A percentile compares a stretch with the other conserved stretches of the same genome.
phyloP scores from a whole-genome alignment of 2,797 vertebrate genomes.

The Sternotherus odoratus region DNA sequence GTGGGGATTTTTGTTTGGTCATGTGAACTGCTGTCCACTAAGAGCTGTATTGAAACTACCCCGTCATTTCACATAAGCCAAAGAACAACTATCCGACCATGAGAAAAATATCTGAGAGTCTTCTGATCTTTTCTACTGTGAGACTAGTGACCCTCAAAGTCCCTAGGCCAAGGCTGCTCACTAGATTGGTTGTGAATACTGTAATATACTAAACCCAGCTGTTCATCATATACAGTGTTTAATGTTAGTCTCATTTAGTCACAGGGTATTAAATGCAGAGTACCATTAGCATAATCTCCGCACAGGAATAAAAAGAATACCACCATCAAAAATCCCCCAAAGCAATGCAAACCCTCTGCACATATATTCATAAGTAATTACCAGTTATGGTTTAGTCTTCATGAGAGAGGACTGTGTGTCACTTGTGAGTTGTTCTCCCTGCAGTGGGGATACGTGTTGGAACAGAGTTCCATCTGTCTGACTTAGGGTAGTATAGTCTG shows the following conservation, averaged over 20 bases:
- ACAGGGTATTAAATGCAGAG: neutral
- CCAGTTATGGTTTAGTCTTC: neutral
- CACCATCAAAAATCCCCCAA: neutral
- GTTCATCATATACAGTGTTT: neutral
- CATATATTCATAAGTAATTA: neutral
- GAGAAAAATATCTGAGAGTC: neutral
- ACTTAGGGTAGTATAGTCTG: neutral
- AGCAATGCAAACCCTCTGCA: neutral
- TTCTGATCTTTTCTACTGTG: neutral
- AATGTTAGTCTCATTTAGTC: neutral
- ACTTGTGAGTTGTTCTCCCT: neutral
- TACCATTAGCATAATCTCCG: conserved; percentile 11
- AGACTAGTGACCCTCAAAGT: neutral
- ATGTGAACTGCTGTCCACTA: neutral
- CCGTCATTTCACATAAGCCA: neutral
- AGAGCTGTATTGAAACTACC: neutral
- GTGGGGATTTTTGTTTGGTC: neutral
- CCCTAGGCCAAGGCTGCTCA: neutral
- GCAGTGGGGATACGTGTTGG: neutral
- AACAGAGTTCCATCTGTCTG: neutral
- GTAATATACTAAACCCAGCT: neutral
- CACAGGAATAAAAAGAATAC: neutral
- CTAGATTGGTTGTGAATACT: conserved; percentile 1
- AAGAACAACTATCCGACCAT: neutral
- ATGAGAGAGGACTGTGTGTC: accelerated